Percentiles rank a stretch among this genome's conserved stretches.
phyloP scores from a whole-genome alignment of 2,113 vertebrate species.

The Miniopterus natalensis region DNA sequence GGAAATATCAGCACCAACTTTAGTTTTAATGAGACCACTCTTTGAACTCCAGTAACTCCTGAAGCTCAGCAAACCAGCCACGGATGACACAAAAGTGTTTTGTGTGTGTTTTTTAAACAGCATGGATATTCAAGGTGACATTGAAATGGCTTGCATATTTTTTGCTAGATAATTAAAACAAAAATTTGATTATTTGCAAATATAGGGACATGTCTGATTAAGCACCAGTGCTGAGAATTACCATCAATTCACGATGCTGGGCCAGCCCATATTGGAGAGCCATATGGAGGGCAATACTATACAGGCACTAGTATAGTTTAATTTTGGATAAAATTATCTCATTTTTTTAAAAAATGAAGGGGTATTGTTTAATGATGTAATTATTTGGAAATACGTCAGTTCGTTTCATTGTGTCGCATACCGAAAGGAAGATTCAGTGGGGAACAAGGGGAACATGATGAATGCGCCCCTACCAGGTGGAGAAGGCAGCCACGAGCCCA shows the following conservation, averaged over 20 bases:
- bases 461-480: neutral
- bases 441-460: neutral
- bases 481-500: neutral
- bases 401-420: neutral
- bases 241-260: neutral
- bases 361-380: constrained; percentile 17
- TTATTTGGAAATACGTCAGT: constrained; percentile 16
- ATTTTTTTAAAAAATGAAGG: neutral
- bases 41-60: neutral
- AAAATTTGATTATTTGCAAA: constrained; percentile 36
- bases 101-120: neutral
- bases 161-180: constrained; percentile 34
- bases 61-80: neutral
- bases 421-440: neutral
- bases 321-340: constrained; percentile 31
- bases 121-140: constrained; percentile 34
- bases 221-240: neutral
- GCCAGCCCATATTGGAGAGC: neutral
- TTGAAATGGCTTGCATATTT: neutral
- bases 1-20: neutral
- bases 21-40: constrained; percentile 43
- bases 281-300: neutral
- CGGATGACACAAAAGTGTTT: neutral
- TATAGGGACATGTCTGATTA: neutral
- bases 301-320: neutral